Base-by-base conservation (phyloP, 2,888 invertebrate species). In the Agrochola macilenta region DNA sequence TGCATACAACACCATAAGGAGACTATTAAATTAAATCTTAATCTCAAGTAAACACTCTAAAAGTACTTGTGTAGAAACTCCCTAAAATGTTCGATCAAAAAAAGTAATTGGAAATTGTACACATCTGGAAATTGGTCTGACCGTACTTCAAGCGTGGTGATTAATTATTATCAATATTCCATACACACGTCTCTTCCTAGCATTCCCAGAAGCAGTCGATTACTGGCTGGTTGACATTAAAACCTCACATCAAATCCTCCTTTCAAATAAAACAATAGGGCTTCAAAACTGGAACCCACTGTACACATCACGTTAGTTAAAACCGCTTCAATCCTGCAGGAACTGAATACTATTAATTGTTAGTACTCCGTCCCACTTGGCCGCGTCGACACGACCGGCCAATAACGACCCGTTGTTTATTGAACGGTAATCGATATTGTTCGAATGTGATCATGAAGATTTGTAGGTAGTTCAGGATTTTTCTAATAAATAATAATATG, bases 281-380 rank as follows among this genome's bases (percentile, higher is more conserved):
- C n/a, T 61, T 63, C 14, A 64, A 74, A 71, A 69, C 7, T 1
- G 61, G 82, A 84, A 72, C 93, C 90, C 43, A 85, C 93, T 93
- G 92, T 95, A 91, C 30, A 66, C 30, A 52, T 9, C 49, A 69
- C 85, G 87, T 93, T 91, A 92, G 93, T 93, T 93, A 76, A 83
- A 96, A 95, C 96, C 94, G 96, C 93, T 91, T 94, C 93, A 71
- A 91, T 93, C 96, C 93, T 88, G 95, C 90, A 83, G 93, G 93
- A 94, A 93, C 96, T 90, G 91, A 91, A 87, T 82, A 79, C 82
- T 73, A 84, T 91, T 94, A 95, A 96, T 96, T 96, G 95, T 92
- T 92, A 86, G 92, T 92, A 90, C 85, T 81, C 77, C 74, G 78
- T 74, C 81, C 83, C 79, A 86, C 73, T 81, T 80, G 75, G 73